Base-by-base conservation (phyloP, 2,797 vertebrate genomes). In the Amphiprion clarkii region DNA sequence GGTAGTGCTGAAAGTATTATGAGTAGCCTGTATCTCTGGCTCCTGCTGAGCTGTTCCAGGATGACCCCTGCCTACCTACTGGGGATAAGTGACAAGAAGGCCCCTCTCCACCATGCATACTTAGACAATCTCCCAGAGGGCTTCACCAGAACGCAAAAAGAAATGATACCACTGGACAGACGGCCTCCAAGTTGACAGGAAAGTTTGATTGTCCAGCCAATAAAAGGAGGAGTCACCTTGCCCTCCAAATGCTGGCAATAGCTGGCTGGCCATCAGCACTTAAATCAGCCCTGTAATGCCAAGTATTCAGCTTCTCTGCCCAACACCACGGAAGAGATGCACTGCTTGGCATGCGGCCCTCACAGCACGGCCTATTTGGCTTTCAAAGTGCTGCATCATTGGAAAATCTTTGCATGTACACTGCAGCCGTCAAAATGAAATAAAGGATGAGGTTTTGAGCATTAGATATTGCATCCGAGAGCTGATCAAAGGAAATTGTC, bases 151-250 rank as follows among this genome's bases (percentile, higher is more conserved):
- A 82, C 75, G 40, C 53, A 73, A 23, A 60, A 14, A 64, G 49
- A 59, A 68, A 81, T 76, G 60, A 83, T 81, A 40, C 54, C 54
- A 61, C 44, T 49, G 78, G 61, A 70, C 61, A 65, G 48, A 29
- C 61, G 5, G 63, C 70, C 64, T 89, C 77, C 78, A 85, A 72
- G 74, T 87, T 87, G 82, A 81, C 89, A 76, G 60, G 25, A 68
- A 71, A 42, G 56, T 87, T 85, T 80, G 78, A 79, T 61, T 78
- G 73, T 82, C 39, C 75, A 84, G 61, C 76, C 67, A 60, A 70
- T 84, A 72, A 90, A 89, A 76, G 63, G 56, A 84, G 84, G 88
- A 93, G 91, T 93, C 92, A 91, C 86, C 85, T 93, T 86, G 90
- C 81, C 89, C 89, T 93, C 79, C 57, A 87, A 90, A 93, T 78